Conservation (phyloP, 35 echinoderm and acorn worm species). For the Apostichopus parvimensis region DNA sequence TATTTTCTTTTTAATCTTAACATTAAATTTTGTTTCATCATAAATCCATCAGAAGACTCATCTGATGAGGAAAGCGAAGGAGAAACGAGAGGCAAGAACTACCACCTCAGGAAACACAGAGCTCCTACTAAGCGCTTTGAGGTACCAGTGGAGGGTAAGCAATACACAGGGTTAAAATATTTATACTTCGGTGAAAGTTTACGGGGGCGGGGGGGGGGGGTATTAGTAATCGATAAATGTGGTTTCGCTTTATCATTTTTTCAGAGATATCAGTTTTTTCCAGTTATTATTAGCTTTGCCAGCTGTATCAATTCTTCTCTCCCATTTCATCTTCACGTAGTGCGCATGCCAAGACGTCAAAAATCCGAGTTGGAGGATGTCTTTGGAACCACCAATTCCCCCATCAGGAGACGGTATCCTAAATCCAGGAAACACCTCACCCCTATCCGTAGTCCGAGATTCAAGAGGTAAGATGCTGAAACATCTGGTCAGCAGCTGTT, state of each 20-base stretch:
- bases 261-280: background rate
- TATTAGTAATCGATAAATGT: background rate
- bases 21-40: too few relatives aligned
- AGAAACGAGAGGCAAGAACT: background rate
- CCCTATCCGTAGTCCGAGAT: constrained; percentile 67
- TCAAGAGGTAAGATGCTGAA: constrained; percentile 39
- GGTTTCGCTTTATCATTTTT: background rate
- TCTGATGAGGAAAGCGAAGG: constrained; percentile 43
- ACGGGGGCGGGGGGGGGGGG: background rate
- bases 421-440: constrained; percentile 68
- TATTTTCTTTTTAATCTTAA: background rate
- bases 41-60: background rate
- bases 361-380: constrained; percentile 47
- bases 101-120: constrained; percentile 43
- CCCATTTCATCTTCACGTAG: background rate
- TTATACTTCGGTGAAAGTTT: background rate
- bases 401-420: constrained; percentile 60
- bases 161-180: background rate
- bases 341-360: constrained; percentile 52
- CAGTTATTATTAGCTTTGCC: background rate
- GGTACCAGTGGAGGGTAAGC: constrained; percentile 52
- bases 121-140: constrained; percentile 41
- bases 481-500: background rate
- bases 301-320: background rate
- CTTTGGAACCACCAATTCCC: constrained; percentile 60